Percentiles rank a stretch among this genome's conserved stretches.
Conservation (phyloP, 2,797 vertebrate genomes). For the Melanogrammus aeglefinus region DNA sequence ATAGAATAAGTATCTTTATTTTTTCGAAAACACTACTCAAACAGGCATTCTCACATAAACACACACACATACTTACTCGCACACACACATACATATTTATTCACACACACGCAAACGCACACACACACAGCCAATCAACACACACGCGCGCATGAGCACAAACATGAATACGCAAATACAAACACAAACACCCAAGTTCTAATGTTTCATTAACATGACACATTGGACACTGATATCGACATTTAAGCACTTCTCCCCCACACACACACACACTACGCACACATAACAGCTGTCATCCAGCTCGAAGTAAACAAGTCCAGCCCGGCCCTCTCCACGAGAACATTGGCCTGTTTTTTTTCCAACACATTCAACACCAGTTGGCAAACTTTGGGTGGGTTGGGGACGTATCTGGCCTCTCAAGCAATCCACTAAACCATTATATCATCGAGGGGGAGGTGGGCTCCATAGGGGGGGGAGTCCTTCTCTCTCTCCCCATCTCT, state of each 20-base stretch:
- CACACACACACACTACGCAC: slow-evolving; percentile 30
- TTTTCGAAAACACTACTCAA: too few relatives aligned
- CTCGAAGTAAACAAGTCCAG: slow-evolving; percentile 58
- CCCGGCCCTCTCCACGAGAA: slow-evolving; percentile 60
- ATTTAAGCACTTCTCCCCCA: not conserved
- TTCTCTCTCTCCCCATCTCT: not conserved
- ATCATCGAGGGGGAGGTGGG: slow-evolving; percentile 39
- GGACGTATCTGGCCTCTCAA: slow-evolving; percentile 38
- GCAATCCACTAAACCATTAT: slow-evolving; percentile 46
- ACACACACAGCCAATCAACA: slow-evolving; percentile 8
- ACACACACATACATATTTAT: slow-evolving; percentile 16
- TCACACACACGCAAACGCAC: slow-evolving; percentile 22
- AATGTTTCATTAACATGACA: too few relatives aligned
- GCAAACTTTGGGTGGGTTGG: slow-evolving; percentile 39
- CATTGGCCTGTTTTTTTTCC: slow-evolving; percentile 55
- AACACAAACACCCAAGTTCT: not conserved
- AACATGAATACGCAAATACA: slow-evolving; percentile 5
- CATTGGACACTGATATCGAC: too few relatives aligned
- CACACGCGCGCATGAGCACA: slow-evolving; percentile 12
- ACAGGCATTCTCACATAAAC: too few relatives aligned
- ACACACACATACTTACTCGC: not conserved
- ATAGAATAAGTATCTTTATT: too few relatives aligned
- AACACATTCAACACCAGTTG: slow-evolving; percentile 63
- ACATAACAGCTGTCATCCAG: slow-evolving; percentile 65
- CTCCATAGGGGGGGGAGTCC: not conserved